Base-by-base conservation (phyloP, 2,797 vertebrate species). In the Lepilemur ruficaudatus region DNA sequence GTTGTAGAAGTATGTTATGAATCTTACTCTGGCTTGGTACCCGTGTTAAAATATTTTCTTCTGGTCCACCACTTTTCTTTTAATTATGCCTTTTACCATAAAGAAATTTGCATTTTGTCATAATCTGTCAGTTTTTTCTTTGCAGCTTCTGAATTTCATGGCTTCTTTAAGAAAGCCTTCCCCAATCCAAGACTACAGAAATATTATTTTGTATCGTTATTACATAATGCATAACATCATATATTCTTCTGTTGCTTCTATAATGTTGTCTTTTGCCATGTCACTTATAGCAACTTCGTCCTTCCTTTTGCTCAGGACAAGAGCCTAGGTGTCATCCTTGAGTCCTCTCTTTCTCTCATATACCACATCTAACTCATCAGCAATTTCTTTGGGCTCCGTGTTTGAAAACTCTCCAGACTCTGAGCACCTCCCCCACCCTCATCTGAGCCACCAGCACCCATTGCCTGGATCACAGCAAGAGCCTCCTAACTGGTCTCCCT, bases 11-110 rank as follows among this genome's bases (percentile, higher is more conserved):
- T 63, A 75, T 35, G n/a, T 78, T 61, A 86, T 57, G n/a, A 91
- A 73, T 69, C 18, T 79, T 90, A 73, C 38, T 59, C 50, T 76
- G n/a, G 61, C 85, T 89, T 92, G 32, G 25, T 57, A 67, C 57
- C 72, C 55, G 87, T 67, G 57, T 59, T 91, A 84, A 82, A 75
- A 43, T 69, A 50, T 78, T 96, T 91, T 83, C 59, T 89, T 89
- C 73, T 5, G 17, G 4, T 87, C 9, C 65, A 82, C 70, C 48
- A 75, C 15, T 65, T 65, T 65, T 65, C 65, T 89, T 69, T 87
- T 61, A 2, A 63, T 57, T 76, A 15, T 46, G 28, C 55, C 20
- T 93, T 83, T 72, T 46, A 59, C 30, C 35, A 61, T 67, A 38
- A 95, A 88, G 50, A 76, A 70, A 9, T 79, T 91, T 78, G 15